Conservation (phyloP, 2,888 invertebrate species). For the Ditula angustiorana region DNA sequence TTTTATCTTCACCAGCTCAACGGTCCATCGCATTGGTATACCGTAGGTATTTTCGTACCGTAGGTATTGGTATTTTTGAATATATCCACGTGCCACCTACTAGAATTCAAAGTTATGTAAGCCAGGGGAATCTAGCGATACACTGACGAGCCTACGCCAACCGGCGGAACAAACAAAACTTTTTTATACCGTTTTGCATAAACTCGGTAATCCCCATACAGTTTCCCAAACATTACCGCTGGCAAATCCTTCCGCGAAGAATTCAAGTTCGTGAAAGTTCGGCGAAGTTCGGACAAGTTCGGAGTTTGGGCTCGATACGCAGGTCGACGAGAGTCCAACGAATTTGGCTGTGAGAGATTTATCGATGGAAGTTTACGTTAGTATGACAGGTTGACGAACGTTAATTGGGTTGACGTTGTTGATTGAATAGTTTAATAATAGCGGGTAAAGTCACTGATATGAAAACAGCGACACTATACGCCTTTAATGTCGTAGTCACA, state of each 20-base stretch:
- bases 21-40: too few relatives aligned
- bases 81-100: too few relatives aligned
- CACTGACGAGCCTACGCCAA: not conserved
- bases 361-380: not conserved
- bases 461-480: too few relatives aligned
- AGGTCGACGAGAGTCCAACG: conserved; percentile 3
- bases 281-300: conserved; percentile 29
- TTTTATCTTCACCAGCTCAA: too few relatives aligned
- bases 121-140: not conserved
- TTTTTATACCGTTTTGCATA: conserved; percentile 36
- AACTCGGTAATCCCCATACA: conserved; percentile 38
- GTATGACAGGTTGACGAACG: conserved; percentile 9
- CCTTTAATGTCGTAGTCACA: too few relatives aligned
- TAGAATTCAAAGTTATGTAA: not conserved
- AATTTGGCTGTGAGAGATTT: conserved; percentile 1
- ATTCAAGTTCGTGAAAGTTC: conserved; percentile 32
- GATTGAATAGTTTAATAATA: too few relatives aligned
- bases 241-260: conserved; percentile 32
- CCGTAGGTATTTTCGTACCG: too few relatives aligned
- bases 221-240: conserved; percentile 23
- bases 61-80: too few relatives aligned
- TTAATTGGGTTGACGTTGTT: not conserved
- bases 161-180: conserved; percentile 15
- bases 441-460: too few relatives aligned
- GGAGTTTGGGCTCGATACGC: conserved; percentile 20